Evolutionary conservation across 2,113 vertebrate genomes (phyloP), one percentile per base, ranked within the genome.

Genomic region (Silurus glanis): DNA sequence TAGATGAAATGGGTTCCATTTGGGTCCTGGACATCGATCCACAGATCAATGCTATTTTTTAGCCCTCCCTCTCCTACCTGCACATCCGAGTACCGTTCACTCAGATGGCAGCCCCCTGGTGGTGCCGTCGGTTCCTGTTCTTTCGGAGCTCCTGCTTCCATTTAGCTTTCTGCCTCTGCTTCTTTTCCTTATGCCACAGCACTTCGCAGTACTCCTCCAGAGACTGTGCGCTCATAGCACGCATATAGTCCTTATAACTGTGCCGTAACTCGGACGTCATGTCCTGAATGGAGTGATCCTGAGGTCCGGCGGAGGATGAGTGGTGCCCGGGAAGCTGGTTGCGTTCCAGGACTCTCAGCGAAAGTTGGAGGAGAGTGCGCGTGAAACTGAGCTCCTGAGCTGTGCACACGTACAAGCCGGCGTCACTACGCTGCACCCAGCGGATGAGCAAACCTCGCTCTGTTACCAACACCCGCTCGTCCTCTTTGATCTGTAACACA

Each of bases 81-180:
- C 37, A 21, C 21, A 49, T 53, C 37, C 25, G 17, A 61, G 23
- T 61, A 37, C 55, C n/a, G 19, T 74, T 28, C 55, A 12, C 25
- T 87, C 78, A 84, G 71, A 86, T n/a, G 23, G 84, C 58, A n/a
- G 76, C 86, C 49, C 85, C 87, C 87, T 91, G 87, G 85, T 97
- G 97, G 90, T 99, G 97, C 72, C 98, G 94, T 87, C 98, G 94
- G 89, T 98, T 99, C 85, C 98, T 91, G 89, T 94, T 99, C 92
- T 99, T 99, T 92, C 97, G 98, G 90, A 97, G 94, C 90, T 99
- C 98, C 92, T 99, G 97, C 91, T 99, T 99, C 98, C 98, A 99
- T 85, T 99, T 99, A 10, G 96, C 93, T 88, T 86, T 94, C 92
- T 92, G 92, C 86, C 94, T 94, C 9, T 95, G 94, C 91, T 95